Conservation (phyloP, 2,113 vertebrate species). For the Dasyurus viverrinus region DNA sequence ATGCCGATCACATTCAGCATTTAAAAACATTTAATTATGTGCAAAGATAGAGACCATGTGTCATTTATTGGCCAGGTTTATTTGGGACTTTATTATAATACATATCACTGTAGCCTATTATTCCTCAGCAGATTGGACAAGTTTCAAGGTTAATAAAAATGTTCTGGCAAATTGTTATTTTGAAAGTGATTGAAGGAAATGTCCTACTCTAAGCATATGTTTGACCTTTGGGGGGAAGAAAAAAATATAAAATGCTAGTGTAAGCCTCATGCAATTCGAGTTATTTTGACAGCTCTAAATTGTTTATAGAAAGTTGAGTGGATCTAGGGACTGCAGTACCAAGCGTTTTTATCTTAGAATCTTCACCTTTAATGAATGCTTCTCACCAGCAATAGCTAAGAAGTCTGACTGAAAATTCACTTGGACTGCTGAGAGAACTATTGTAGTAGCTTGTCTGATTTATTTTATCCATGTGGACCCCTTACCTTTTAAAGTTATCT, state of each 20-base stretch:
- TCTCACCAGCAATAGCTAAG: background rate
- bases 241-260: constrained; percentile 39
- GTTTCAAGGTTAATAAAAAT: constrained; percentile 71
- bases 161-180: constrained; percentile 73
- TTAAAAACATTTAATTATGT: constrained; percentile 56
- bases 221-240: constrained; percentile 54
- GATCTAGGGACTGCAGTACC: constrained; percentile 20
- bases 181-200: constrained; percentile 71
- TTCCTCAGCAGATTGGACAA: constrained; percentile 48
- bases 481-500: background rate
- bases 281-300: constrained; percentile 49
- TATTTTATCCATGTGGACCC: background rate
- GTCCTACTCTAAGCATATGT: constrained; percentile 60
- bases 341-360: background rate
- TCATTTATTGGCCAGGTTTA: constrained; percentile 27
- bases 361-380: background rate
- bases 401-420: background rate
- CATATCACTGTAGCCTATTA: constrained; percentile 34
- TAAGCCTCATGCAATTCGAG: background rate
- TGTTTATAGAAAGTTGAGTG: background rate
- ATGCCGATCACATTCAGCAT: constrained; percentile 17
- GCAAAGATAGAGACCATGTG: constrained; percentile 45
- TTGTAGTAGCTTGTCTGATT: background rate
- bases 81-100: constrained; percentile 49
- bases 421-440: background rate